Evolutionary conservation across 30 jellyfish, hydroid and myxozoan genomes (phyloP).

Genomic region (Hydractinia echinata): DNA sequence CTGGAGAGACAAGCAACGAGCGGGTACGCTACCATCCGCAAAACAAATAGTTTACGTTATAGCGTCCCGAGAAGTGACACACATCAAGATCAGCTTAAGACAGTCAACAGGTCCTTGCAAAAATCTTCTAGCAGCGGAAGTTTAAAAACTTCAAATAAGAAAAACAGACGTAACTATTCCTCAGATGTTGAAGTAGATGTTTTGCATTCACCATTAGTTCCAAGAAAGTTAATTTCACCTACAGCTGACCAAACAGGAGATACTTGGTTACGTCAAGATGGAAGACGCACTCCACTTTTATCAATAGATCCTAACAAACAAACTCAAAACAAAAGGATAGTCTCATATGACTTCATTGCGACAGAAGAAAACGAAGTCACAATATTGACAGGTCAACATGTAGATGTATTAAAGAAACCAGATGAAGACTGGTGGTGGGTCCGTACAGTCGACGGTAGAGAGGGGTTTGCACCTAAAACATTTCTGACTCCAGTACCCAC

Average conservation of each 20-base stretch:
- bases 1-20: not conserved
- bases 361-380: conserved; percentile 18
- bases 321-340: not conserved
- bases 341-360: not conserved
- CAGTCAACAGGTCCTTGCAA: not conserved
- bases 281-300: not conserved
- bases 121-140: not conserved
- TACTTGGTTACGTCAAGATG: not conserved
- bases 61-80: too few species aligned
- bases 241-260: not conserved
- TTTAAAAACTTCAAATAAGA: not conserved
- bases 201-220: not conserved
- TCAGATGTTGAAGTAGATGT: not conserved
- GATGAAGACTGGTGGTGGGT: conserved; percentile 18
- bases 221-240: not conserved
- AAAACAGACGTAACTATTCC: not conserved
- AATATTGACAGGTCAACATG: conserved; percentile 1
- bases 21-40: conserved; percentile 1
- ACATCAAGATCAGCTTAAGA: not conserved
- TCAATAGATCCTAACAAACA: not conserved
- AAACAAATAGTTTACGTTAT: not conserved
- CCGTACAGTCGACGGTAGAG: not conserved
- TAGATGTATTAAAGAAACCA: not conserved
- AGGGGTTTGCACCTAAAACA: not conserved
- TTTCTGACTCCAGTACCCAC: conserved; percentile 2